Conservation (phyloP, 1,140 invertebrate species). For the Heliothis subflexa region DNA sequence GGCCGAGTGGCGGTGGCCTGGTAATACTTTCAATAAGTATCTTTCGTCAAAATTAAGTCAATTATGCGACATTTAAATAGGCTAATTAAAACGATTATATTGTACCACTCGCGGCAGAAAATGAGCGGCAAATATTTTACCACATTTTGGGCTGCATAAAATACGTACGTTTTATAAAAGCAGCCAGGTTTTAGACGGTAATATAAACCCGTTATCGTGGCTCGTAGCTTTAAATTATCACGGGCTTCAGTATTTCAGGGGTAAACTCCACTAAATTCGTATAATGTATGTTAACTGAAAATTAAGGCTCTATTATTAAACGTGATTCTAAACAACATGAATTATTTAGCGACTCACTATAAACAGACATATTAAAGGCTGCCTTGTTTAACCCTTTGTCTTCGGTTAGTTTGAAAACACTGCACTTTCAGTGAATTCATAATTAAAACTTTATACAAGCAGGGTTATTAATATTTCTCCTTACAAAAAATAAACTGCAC, state of each 20-base stretch:
- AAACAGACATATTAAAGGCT: neutral
- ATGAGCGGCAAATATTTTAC: conserved; percentile 1
- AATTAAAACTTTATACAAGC: conserved; percentile 28
- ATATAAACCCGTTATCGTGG: conserved; percentile 17
- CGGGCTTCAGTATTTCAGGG: conserved; percentile 3
- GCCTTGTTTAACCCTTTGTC: conserved; percentile 12
- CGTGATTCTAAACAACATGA: conserved; percentile 11
- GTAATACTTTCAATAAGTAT: no score
- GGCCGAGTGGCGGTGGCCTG: no score
- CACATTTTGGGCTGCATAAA: conserved; percentile 19
- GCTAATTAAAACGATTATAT: neutral
- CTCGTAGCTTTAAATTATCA: conserved; percentile 29
- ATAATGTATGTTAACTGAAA: conserved; percentile 32
- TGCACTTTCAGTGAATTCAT: conserved; percentile 18
- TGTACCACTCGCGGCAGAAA: neutral
- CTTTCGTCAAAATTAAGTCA: neutral
- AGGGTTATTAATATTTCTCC: conserved; percentile 24
- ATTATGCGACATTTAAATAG: neutral
- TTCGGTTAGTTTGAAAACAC: conserved; percentile 23
- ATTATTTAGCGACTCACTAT: conserved; percentile 16
- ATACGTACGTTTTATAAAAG: conserved; percentile 23
- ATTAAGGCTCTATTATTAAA: conserved; percentile 29
- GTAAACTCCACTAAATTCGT: conserved; percentile 29
- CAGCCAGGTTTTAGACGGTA: conserved; percentile 11
- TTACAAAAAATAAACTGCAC: conserved; percentile 46